Base-by-base conservation (phyloP, 2,797 vertebrate genomes). In the Falco peregrinus region DNA sequence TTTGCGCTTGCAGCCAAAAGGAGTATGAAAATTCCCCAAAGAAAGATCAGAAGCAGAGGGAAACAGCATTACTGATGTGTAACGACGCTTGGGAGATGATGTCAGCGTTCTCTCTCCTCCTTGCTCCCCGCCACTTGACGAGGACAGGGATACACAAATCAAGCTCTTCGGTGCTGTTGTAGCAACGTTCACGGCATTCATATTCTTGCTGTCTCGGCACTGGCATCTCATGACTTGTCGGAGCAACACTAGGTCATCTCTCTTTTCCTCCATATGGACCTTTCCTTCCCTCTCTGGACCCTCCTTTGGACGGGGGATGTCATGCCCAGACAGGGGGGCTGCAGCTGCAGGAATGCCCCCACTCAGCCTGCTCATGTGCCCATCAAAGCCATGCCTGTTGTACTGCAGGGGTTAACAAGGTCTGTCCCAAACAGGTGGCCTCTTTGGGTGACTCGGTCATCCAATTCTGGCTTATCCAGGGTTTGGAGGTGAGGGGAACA, bases 291-390 rank as follows among this genome's bases (percentile, higher is more conserved):
- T 4, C 16, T 67, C 37, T 51, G 57, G 43, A 47, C 6, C 5
- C 6, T 51, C 22, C 31, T 80, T 85, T 57, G 47, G 13, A 2
- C 13, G 29, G 21, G 12, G 22, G 8, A 2, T n/a, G 43, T 56
- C 67, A 20, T 0, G 0, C 16, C 19, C 10, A n/a, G 19, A 6
- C 24, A 37, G 0, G 4, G 25, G 33, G 45, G 64, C 17, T 0
- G 2, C 33, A 93, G 45, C 45, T 47, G 21, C 4, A 11, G n/a
- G 39, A 63, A 59, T 13, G 47, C 0, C 48, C n/a, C 13, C 0
- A 0, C 59, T 54, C 54, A 16, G 1, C 39, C 26, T 12, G 1
- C 37, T 29, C 14, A 1, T 0, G 12, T 0, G 1, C 29, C 35
- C 87, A 48, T 70, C 41, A 20, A 54, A 89, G 63, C 31, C 1